phyloP scores from a whole-genome alignment of 2,888 invertebrate species.

The Drosophila diplacantha region DNA sequence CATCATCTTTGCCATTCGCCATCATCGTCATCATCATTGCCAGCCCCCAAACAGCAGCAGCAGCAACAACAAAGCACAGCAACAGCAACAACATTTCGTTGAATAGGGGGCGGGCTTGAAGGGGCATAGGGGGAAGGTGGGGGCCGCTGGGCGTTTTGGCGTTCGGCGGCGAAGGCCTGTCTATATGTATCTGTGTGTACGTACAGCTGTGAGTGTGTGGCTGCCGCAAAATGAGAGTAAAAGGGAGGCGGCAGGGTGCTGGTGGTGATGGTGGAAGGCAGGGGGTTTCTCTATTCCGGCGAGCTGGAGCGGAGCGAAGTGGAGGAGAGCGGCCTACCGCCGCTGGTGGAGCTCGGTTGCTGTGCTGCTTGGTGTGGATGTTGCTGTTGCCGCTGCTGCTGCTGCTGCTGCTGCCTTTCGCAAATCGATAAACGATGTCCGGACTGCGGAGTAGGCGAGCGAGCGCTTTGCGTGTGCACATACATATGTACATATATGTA shows the following conservation, averaged over 20 bases:
- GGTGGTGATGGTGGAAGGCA: background rate
- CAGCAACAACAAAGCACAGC: slow-evolving; percentile 25
- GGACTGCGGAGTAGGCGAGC: slow-evolving; percentile 58
- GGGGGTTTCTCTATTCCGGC: slow-evolving; percentile 14
- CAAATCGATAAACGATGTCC: slow-evolving; percentile 72
- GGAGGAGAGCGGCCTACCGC: slow-evolving; percentile 60
- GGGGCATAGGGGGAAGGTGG: background rate
- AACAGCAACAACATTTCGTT: slow-evolving; percentile 37
- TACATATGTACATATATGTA: slow-evolving; percentile 3
- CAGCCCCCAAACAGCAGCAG: slow-evolving; percentile 50
- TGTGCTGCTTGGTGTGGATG: slow-evolving; percentile 16
- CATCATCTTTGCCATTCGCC: slow-evolving; percentile 20
- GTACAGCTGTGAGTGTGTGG: slow-evolving; percentile 1
- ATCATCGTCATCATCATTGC: slow-evolving; percentile 41
- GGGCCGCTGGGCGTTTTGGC: slow-evolving; percentile 39
- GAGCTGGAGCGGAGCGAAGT: slow-evolving; percentile 25
- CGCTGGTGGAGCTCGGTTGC: slow-evolving; percentile 25
- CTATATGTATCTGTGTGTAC: slow-evolving; percentile 16
- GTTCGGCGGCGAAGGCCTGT: slow-evolving; percentile 35
- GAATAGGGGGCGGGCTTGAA: slow-evolving; percentile 15
- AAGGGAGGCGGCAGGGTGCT: slow-evolving; percentile 9
- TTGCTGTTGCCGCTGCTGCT: slow-evolving; percentile 14
- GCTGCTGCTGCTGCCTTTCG: slow-evolving; percentile 53
- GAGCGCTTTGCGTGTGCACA: slow-evolving; percentile 56
- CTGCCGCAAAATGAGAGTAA: slow-evolving; percentile 26